Conservation (phyloP, 2,888 invertebrate genomes). For the Pyrochroa serraticornis region DNA sequence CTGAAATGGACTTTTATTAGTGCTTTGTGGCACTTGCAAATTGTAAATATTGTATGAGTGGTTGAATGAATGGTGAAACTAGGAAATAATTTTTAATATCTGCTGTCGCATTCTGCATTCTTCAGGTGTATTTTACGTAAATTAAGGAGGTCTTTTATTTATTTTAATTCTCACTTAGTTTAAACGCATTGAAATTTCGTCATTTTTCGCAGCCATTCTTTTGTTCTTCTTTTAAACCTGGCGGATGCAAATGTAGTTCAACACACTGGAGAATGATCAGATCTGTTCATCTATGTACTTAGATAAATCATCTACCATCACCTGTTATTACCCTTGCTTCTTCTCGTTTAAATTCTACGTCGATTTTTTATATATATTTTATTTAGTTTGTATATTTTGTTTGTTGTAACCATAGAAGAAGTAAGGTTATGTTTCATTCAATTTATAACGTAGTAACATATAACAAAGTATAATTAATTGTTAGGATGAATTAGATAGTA, state of each 20-base stretch:
- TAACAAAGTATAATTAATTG: conserved; percentile 54
- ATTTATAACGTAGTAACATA: conserved; percentile 48
- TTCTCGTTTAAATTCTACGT: conserved; percentile 28
- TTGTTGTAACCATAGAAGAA: conserved; percentile 37
- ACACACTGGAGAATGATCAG: conserved; percentile 34
- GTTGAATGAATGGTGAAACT: conserved; percentile 23
- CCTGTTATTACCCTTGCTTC: conserved; percentile 37
- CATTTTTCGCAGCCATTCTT: not conserved
- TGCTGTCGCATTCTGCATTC: conserved; percentile 23
- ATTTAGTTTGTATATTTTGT: conserved; percentile 32
- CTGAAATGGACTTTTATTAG: conserved; percentile 27
- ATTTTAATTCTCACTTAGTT: conserved; percentile 4
- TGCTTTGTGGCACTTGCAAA: conserved; percentile 35
- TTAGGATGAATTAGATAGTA: conserved; percentile 54
- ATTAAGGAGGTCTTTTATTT: conserved; percentile 19
- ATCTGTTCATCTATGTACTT: conserved; percentile 54
- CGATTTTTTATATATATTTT: conserved; percentile 29
- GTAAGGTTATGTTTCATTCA: conserved; percentile 40
- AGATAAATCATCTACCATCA: conserved; percentile 42
- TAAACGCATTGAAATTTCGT: not conserved
- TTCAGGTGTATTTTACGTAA: conserved; percentile 15
- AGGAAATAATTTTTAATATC: conserved; percentile 29
- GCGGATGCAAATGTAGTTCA: conserved; percentile 24
- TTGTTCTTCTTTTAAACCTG: conserved; percentile 13
- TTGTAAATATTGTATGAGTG: conserved; percentile 52